Evolutionary conservation across 2,888 invertebrate species (phyloP).

Genomic region (Pegoplata infirma): DNA sequence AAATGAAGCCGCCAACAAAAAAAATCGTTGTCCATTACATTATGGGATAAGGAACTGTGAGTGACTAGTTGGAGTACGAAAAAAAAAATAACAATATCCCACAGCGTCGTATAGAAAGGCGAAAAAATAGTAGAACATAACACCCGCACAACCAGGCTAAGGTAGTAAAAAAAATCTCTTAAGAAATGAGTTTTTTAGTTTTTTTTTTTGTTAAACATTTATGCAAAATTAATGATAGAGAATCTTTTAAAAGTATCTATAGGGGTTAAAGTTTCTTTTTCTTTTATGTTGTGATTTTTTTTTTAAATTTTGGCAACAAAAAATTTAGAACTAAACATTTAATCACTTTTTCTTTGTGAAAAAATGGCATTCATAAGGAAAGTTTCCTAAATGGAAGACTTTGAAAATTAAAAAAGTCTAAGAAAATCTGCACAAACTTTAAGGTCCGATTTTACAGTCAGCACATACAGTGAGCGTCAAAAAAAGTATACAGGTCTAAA

Average conservation of each 20-base stretch:
- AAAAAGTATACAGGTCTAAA: too few species aligned
- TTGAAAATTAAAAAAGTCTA: too few species aligned
- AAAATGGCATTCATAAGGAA: too few species aligned
- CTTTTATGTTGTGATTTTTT: slow-evolving; percentile 26
- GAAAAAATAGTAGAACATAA: slow-evolving; percentile 43
- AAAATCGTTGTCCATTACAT: slow-evolving; percentile 38
- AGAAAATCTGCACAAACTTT: too few species aligned
- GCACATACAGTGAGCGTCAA: too few species aligned
- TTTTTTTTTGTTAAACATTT: slow-evolving; percentile 49
- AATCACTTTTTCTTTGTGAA: slow-evolving; percentile 40
- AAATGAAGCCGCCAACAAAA: slow-evolving; percentile 48
- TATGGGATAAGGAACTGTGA: slow-evolving; percentile 14
- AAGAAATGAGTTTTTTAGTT: slow-evolving; percentile 23
- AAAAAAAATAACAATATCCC: slow-evolving; percentile 43
- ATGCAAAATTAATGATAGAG: slow-evolving; percentile 61
- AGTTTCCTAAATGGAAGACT: too few species aligned
- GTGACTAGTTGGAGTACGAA: not conserved
- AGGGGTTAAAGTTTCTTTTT: slow-evolving; percentile 56
- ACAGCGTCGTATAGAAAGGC: slow-evolving; percentile 49
- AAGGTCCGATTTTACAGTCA: too few species aligned
- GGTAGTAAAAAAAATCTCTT: slow-evolving; percentile 33
- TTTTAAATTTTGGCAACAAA: slow-evolving; percentile 20
- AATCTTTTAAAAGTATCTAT: slow-evolving; percentile 54
- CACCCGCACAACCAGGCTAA: slow-evolving; percentile 55
- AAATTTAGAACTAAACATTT: slow-evolving; percentile 38